Evolutionary conservation across 1,140 invertebrate species (phyloP).

Genomic region (Oedothorax gibbosus): DNA sequence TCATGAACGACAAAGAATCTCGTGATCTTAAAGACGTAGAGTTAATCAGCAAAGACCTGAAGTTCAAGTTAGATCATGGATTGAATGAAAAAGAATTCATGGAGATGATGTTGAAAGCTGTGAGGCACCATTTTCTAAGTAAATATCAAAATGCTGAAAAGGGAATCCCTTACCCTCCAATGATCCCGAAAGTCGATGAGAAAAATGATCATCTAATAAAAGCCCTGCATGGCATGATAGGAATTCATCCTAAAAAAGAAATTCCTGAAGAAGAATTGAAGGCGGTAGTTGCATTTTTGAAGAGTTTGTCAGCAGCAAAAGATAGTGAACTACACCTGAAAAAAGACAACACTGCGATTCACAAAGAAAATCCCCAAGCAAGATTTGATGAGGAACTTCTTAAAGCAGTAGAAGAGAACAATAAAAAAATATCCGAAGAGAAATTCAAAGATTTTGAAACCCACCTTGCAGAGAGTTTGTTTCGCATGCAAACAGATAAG

Average conservation of each 20-base stretch:
- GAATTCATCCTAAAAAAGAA: not conserved
- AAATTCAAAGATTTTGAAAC: conserved; percentile 4
- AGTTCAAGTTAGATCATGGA: conserved; percentile 6
- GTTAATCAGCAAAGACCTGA: conserved; percentile 2
- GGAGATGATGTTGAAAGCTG: not conserved
- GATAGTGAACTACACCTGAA: not conserved
- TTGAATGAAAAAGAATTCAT: conserved; percentile 10
- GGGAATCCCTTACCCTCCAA: not conserved
- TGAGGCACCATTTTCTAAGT: not conserved
- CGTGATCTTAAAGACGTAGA: conserved; percentile 24
- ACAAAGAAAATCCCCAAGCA: not conserved
- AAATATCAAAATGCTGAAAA: not conserved
- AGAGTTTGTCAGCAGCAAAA: not conserved
- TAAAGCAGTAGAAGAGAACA: not conserved
- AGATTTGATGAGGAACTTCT: not conserved
- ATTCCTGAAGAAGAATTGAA: conserved; percentile 4
- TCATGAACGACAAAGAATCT: not conserved
- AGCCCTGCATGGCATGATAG: not conserved
- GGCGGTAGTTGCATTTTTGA: not conserved
- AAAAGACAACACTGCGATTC: too few relatives aligned
- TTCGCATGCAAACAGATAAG: not conserved
- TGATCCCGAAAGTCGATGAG: not conserved
- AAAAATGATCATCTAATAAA: not conserved
- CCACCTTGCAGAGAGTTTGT: conserved; percentile 4
- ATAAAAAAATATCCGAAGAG: not conserved